Evolutionary conservation across 2,888 invertebrate genomes (phyloP), one percentile per base, ranked within the genome.

Genomic region (Aproaerema taeniolella): DNA sequence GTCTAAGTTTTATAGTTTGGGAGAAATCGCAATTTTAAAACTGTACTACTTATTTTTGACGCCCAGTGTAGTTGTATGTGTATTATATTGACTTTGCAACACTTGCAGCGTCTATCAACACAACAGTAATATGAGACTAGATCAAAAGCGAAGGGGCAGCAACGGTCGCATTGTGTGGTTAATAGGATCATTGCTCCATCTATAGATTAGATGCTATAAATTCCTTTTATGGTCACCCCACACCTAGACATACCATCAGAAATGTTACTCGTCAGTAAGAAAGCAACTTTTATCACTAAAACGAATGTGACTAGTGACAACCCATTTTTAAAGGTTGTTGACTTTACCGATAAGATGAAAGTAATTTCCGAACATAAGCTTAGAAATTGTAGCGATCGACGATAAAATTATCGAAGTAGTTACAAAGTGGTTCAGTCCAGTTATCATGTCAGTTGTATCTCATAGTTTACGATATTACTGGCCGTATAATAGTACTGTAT

Each of bases 71-170:
- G n/a, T n/a, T n/a, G n/a, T n/a, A n/a, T n/a, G n/a, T n/a, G n/a
- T n/a, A n/a, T n/a, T n/a, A n/a, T n/a, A 72, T 77, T 77, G 71
- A 71, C 68, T 61, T 66, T 50, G 59, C 61, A 62, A 61, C 60
- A 63, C 64, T 70, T 56, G 59, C 50, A 61, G 64, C 53, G 73
- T 77, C 74, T 73, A 73, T 77, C 73, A 75, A 79, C 74, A 74
- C 72, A 69, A n/a, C 78, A 67, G 74, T 72, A 76, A 81, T 72
- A 66, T 66, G 77, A 80, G 76, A 66, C 56, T 57, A 64, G 66
- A 69, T 71, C 62, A 67, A 67, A 69, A 70, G 62, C 61, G 66
- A 65, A 67, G 69, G 73, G 71, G 64, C 63, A 63, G n/a, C n/a
- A n/a, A 58, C 64, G 71, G 72, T 75, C 77, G 67, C 72, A 58